Base-by-base conservation (phyloP, 2,113 vertebrate genomes). In the Stigmatopora argus region DNA sequence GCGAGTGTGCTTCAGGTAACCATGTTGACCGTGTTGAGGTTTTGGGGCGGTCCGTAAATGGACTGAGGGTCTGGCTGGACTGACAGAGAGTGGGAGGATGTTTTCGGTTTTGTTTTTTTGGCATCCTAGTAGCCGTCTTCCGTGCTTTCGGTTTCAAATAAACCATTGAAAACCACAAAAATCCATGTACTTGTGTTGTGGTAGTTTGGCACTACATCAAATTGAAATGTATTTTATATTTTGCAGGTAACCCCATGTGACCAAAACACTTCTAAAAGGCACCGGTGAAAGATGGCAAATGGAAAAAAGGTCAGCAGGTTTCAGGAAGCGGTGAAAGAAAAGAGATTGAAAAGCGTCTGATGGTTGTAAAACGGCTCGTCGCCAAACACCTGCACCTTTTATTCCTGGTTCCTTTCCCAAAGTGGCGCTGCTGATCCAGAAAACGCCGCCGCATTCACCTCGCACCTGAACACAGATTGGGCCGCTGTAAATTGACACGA, bases 391-490 rank as follows among this genome's bases (percentile, higher is more conserved):
- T 35, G 44, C 38, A 68, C 69, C 76, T 64, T 45, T 49, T 73
- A 72, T 78, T 66, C 71, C 64, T 71, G 70, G 41, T 10, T 69
- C 47, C 82, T 49, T 67, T 74, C 61, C 66, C 18, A 63, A 74
- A 81, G 69, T 79, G 76, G 67, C 62, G 44, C 60, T 1, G 35
- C 72, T 85, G 81, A 87, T 75, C 85, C 72, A 58, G 78, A 71
- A 79, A 85, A 83, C 71, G 73, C 64, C 34, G 70, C 66, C 62
- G 68, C 35, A 7, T 48, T 81, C 71, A 82, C 82, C 80, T 77
- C 74, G 82, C 72, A 71, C 77, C 85, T 75, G 61, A 68, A 82
- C 79, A 83, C 67, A 73, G 71, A 83, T 80, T 74, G 12, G 71
- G 73, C 59, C 68, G 63, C n/a, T 57, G 66, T 46, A 68, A 62